Evolutionary conservation across 2,888 invertebrate genomes (phyloP), one percentile per base, ranked within the genome.

Genomic region (Holacanthella duospinosa): DNA sequence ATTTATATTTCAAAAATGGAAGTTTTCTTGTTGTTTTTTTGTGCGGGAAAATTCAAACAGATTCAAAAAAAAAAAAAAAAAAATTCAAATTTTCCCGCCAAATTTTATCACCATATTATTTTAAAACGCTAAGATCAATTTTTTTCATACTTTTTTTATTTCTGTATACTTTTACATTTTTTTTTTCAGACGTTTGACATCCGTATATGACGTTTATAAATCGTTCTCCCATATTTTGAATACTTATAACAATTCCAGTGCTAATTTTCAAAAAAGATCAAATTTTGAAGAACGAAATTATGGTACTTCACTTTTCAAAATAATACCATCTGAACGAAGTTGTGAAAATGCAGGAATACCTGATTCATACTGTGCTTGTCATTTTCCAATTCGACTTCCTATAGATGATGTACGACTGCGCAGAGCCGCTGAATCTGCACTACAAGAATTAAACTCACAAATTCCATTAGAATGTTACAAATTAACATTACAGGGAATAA

Each of bases 271-370:
- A 9, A 48, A 9, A 48, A 16, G 16, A 36, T 12, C 9, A 12
- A 36, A 36, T 36, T 12, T 12, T 12, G 19, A n/a, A 21, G 16
- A 21, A 4, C 48, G 48, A 48, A 16, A 16, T 16, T 21, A 25
- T 27, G 59, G 59, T 3, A 19, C 29, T 3, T 59, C 59, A 76
- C 80, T 91, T 57, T 91, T 94, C 76, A 77, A 85, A 28, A 83
- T 85, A 0, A 82, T 94, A 65, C 85, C 88, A 0, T 77, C 76
- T 44, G 81, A 83, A 62, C 80, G 93, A 55, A 89, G 87, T 0
- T 94, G 94, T 75, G 80, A 82, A 60, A 79, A 81, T 65, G 92
- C 93, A 0, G 84, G 81, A 1, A 89, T 94, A 64, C 84, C 85
- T 0, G 84, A 85, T 28, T 89, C 92, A 75, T 94, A 88, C 87